Evolutionary conservation across 2,888 invertebrate genomes (phyloP), one percentile per base, ranked within the genome.

Genomic region (Caprella mutica): DNA sequence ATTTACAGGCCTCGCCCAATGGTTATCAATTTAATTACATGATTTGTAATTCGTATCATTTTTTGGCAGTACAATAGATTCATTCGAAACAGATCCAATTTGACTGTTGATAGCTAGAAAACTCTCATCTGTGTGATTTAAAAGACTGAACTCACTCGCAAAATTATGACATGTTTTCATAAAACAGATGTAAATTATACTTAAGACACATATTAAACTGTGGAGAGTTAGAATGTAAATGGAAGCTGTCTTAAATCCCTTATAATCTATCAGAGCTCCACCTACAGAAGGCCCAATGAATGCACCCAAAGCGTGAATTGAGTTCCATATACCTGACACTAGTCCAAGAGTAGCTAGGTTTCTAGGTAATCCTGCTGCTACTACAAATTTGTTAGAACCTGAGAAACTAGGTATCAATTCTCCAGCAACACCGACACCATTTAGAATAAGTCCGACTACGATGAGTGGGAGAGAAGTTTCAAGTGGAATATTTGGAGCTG

Each of bases 271-370:
- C 0, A 88, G 76, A 42, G 85, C 77, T 0, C 87, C 87, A 65
- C 80, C 80, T 1, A 85, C 75, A 0, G 85, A 84, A 1, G 87
- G 87, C 0, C 88, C 88, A 51, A 87, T 80, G 72, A 87, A 87
- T 2, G 86, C 86, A 1, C 92, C 92, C 9, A 92, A 75, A 0
- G 91, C 89, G 69, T 90, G 90, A 0, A 86, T 82, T 1, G 89
- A 88, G 1, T 91, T 90, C 84, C 90, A 92, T 68, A 92, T 77
- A 0, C 89, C 92, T 1, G 91, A 89, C 8, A 91, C 84, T 33
- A 91, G 75, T 0, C 90, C 91, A 69, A 87, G 91, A 0, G 92
- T 92, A 69, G 88, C 86, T 65, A 91, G 77, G 61, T 83, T 85
- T 72, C 91, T 86, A 0, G 86, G 84, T 66, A 89, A 81, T 1